Conservation (phyloP, 23 tunicate species). For the Ciona savignyi region DNA sequence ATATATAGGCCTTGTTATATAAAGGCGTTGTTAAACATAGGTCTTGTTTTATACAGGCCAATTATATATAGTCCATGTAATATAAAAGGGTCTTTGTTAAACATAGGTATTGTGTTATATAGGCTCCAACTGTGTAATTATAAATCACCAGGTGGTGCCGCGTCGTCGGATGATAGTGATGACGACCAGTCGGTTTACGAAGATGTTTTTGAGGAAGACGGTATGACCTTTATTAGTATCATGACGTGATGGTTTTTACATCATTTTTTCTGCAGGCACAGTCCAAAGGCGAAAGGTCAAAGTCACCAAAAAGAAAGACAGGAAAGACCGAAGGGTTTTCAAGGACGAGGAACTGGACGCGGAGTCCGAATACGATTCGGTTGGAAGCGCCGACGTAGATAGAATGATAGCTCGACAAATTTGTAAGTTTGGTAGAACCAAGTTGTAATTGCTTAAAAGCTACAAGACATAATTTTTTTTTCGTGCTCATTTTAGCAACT, state of each 20-base stretch:
- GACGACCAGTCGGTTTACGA: constrained; percentile 75
- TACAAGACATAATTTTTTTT: too few species aligned
- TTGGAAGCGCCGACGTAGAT: constrained; percentile 78
- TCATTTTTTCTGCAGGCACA: constrained; percentile 40
- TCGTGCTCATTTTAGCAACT: too few species aligned
- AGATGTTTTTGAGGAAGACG: constrained; percentile 81
- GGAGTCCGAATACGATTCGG: constrained; percentile 87
- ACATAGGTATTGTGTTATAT: too few species aligned
- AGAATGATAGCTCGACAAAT: constrained; percentile 69
- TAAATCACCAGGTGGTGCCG: neutral
- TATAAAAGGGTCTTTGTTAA: too few species aligned
- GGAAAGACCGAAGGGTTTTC: constrained; percentile 31
- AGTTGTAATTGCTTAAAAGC: constrained; percentile 47
- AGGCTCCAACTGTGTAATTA: constrained; percentile 29
- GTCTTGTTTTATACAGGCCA: too few species aligned
- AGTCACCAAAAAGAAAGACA: constrained; percentile 37
- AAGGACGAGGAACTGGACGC: constrained; percentile 82
- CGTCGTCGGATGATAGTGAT: constrained; percentile 42
- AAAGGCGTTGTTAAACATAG: too few species aligned
- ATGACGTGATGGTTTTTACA: too few species aligned
- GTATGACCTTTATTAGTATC: constrained; percentile 36
- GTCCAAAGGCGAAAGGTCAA: constrained; percentile 65
- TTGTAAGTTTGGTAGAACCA: constrained; percentile 77
- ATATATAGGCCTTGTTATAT: too few species aligned
- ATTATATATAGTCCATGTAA: too few species aligned